Conservation (phyloP, 1,140 invertebrate genomes). For the Lithobius niger region DNA sequence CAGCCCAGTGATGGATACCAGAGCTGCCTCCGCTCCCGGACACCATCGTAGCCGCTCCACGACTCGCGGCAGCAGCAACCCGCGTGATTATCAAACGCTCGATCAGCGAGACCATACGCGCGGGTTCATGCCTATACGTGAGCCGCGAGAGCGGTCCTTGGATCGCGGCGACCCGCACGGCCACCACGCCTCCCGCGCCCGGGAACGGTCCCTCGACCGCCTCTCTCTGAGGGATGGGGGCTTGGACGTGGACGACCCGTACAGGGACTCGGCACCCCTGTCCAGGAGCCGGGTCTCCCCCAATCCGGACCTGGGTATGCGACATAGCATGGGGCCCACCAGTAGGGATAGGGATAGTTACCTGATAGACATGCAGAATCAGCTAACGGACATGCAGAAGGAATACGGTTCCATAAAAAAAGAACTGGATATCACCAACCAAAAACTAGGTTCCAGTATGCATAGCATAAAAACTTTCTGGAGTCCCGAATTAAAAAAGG, state of each 20-base stretch:
- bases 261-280: conserved; percentile 14
- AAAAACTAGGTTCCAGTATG: conserved; percentile 96
- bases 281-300: conserved; percentile 55
- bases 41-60: conserved; percentile 27
- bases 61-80: conserved; percentile 30
- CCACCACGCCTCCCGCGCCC: conserved; percentile 16
- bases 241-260: conserved; percentile 44
- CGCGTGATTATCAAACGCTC: conserved; percentile 53
- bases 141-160: conserved; percentile 37
- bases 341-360: conserved; percentile 38
- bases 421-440: conserved; percentile 91
- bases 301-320: conserved; percentile 37
- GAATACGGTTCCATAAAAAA: conserved; percentile 92
- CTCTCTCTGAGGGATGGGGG: conserved; percentile 46
- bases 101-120: conserved; percentile 58
- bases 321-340: conserved; percentile 17
- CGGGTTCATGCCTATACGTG: conserved; percentile 66
- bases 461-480: conserved; percentile 99
- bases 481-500: conserved; percentile 98
- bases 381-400: conserved; percentile 88
- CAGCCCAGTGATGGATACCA: conserved; percentile 49
- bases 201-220: conserved; percentile 45
- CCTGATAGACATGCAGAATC: conserved; percentile 83
- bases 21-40: conserved; percentile 40
- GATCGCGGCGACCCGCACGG: conserved; percentile 19